phyloP scores from a whole-genome alignment of 1,140 invertebrate genomes.

The Ylistrum balloti region DNA sequence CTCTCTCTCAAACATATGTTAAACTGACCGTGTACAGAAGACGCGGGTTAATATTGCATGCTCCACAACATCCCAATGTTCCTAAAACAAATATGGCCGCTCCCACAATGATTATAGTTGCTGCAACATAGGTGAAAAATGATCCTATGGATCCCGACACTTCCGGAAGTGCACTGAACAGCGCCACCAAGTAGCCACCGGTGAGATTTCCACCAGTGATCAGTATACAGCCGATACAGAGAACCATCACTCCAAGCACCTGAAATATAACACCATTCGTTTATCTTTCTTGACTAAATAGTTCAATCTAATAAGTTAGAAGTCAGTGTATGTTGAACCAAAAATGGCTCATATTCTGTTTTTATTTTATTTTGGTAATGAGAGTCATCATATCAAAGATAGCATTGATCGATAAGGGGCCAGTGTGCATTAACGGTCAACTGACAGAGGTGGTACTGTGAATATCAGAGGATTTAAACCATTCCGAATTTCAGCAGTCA shows the following conservation, averaged over 20 bases:
- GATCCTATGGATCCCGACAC: background rate
- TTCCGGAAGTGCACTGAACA: slow-evolving; percentile 27
- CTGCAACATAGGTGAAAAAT: slow-evolving; percentile 45
- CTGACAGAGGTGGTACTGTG: too few species aligned
- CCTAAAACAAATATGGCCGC: slow-evolving; percentile 5
- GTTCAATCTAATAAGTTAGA: too few species aligned
- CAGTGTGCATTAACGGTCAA: too few species aligned
- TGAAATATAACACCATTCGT: slow-evolving; percentile 44
- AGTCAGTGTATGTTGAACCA: too few species aligned
- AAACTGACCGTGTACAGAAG: slow-evolving; percentile 47
- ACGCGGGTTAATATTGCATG: slow-evolving; percentile 8
- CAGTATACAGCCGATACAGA: slow-evolving; percentile 28
- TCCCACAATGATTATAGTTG: slow-evolving; percentile 43
- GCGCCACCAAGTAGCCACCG: slow-evolving; percentile 48
- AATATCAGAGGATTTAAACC: too few species aligned
- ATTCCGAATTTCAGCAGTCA: too few species aligned
- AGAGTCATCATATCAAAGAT: too few species aligned
- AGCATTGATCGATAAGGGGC: too few species aligned
- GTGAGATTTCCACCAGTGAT: slow-evolving; percentile 43
- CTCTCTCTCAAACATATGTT: too few species aligned
- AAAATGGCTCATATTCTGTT: too few species aligned
- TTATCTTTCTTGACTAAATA: too few species aligned
- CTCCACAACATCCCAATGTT: slow-evolving; percentile 13
- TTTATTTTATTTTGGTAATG: too few species aligned
- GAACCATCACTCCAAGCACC: slow-evolving; percentile 22